phyloP scores from a whole-genome alignment of 2,888 invertebrate genomes.

The Drosophila cognata region DNA sequence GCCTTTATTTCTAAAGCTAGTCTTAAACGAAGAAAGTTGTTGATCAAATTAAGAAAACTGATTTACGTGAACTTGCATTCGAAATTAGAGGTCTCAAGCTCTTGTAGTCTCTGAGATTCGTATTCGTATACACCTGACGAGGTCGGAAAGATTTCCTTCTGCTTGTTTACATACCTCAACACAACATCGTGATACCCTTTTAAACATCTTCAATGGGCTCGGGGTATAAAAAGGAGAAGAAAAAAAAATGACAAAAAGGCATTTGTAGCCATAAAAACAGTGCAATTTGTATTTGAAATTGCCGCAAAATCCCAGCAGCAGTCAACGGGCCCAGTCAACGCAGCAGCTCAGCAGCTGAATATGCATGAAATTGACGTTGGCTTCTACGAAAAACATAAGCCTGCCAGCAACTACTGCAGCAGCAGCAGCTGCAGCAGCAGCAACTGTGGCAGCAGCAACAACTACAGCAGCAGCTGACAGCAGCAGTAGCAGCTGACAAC shows the following conservation, averaged over 20 bases:
- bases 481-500: constrained; percentile 36
- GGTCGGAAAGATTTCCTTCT: neutral
- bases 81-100: neutral
- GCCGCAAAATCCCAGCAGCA: constrained; percentile 79
- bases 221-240: constrained; percentile 5
- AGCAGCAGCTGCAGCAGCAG: constrained; percentile 28
- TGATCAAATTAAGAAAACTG: neutral
- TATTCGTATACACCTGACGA: neutral
- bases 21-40: neutral
- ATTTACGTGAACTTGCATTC: neutral
- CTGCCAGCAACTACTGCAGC: constrained; percentile 49
- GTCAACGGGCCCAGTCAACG: constrained; percentile 51
- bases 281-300: constrained; percentile 81
- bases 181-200: neutral
- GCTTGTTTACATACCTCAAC: neutral
- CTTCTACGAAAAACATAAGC: constrained; percentile 55
- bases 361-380: constrained; percentile 76
- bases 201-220: neutral
- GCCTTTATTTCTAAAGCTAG: neutral
- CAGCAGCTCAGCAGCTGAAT: constrained; percentile 61
- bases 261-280: constrained; percentile 78
- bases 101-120: neutral
- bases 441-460: constrained; percentile 2
- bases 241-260: constrained; percentile 59
- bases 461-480: constrained; percentile 10